phyloP scores from a whole-genome alignment of 2,113 vertebrate genomes.

The Aplodontia rufa region DNA sequence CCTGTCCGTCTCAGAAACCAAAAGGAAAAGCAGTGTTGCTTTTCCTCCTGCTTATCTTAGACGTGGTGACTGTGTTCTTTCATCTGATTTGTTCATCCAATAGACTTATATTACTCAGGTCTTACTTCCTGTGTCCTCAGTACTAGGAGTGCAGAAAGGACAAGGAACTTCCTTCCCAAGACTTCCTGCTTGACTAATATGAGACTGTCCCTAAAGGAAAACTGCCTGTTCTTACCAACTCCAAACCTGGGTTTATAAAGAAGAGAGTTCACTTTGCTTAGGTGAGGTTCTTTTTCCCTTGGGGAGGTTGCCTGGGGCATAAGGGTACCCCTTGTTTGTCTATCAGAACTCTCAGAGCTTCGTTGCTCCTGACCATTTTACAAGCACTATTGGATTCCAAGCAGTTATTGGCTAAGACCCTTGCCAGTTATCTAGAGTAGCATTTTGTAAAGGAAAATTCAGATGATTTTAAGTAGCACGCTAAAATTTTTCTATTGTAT shows the following conservation, averaged over 20 bases:
- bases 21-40: not conserved
- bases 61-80: not conserved
- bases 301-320: not conserved
- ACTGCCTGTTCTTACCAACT: not conserved
- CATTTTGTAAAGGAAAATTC: not conserved
- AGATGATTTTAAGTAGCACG: not conserved
- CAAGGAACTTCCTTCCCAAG: not conserved
- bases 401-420: not conserved
- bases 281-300: not conserved
- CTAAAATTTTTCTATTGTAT: not conserved
- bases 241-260: not conserved
- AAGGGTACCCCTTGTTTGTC: not conserved
- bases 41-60: not conserved
- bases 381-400: not conserved
- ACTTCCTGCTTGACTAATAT: not conserved
- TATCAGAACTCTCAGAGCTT: not conserved
- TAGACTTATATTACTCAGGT: not conserved
- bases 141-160: not conserved
- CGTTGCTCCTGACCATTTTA: rapidly evolving
- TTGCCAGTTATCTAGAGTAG: not conserved
- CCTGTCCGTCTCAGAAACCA: not conserved
- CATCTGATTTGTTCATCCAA: not conserved
- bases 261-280: not conserved
- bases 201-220: not conserved
- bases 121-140: not conserved